Evolutionary conservation across 1,140 invertebrate species (phyloP), one percentile per base, ranked within the genome.

Genomic region (Coelopa frigida): DNA sequence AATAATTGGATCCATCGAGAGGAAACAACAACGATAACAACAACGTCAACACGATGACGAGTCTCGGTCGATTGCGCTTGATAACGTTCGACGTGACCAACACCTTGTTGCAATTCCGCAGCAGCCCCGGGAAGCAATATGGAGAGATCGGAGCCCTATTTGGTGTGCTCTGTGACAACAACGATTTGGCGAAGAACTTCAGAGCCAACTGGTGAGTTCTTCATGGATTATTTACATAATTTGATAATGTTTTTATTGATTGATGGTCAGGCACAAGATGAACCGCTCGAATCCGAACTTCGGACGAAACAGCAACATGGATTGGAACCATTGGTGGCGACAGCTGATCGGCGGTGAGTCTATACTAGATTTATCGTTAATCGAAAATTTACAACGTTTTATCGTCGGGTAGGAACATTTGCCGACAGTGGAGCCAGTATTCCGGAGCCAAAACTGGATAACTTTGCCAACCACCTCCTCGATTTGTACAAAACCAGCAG

Each of bases 11-110:
- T 29, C n/a, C n/a, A n/a, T 7, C 27, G 27, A 29, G n/a, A 29
- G n/a, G n/a, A 29, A 29, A 8, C n/a, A n/a, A 8, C 7, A 29
- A 29, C 27, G 27, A 17, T 24, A 23, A 40, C 38, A 21, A 15
- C n/a, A 23, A 22, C 20, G 24, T 15, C 31, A 44, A 44, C 42
- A 44, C 54, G 50, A 66, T 66, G 58, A 72, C 70, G 53, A 68
- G 64, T 44, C 47, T 72, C 21, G 56, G 70, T 18, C 70, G 64
- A 29, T 73, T 78, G 20, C 71, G 75, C 45, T 67, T 91, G 50
- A 76, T 94, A 36, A 94, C 89, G 12, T 90, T 94, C 61, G 90
- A 94, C 71, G 82, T 88, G 11, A 94, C 87, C 6, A 85, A 87
- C 49, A 94, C 90, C 1, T 63, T 94, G 32, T 63, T 94, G 18